Conservation (phyloP, 2,113 vertebrate species). For the Ceyx melanurus region DNA sequence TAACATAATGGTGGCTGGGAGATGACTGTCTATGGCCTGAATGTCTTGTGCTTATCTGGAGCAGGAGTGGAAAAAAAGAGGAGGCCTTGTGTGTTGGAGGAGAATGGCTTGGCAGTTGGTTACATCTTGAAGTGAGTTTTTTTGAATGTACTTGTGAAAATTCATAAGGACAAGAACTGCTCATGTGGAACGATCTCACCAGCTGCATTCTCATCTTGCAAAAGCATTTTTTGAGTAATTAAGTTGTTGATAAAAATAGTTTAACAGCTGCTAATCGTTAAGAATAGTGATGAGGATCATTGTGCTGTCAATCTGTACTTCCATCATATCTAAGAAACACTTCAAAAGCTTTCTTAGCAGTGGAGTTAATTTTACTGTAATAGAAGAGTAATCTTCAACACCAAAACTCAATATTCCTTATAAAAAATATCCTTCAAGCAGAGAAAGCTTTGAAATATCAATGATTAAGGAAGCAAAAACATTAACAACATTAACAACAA, state of each 20-base stretch:
- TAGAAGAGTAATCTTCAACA: not conserved
- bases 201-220: slow-evolving; percentile 18
- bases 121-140: slow-evolving; percentile 11
- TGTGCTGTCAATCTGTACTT: slow-evolving; percentile 39
- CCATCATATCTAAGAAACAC: not conserved
- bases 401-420: not conserved
- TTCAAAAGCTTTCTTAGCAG: slow-evolving; percentile 35
- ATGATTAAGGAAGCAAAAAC: not conserved
- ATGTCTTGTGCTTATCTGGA: not conserved
- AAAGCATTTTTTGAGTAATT: slow-evolving; percentile 14
- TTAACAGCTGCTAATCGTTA: slow-evolving; percentile 53
- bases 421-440: not conserved
- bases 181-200: slow-evolving; percentile 14
- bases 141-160: not conserved
- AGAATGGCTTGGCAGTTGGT: not conserved
- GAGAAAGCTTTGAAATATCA: not conserved
- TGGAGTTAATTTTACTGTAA: not conserved
- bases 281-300: slow-evolving; percentile 31
- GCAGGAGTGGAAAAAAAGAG: not conserved
- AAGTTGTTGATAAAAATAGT: slow-evolving; percentile 61
- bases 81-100: not conserved
- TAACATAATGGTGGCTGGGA: not conserved
- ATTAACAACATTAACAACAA: not conserved
- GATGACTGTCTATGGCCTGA: not conserved
- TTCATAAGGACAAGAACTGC: not conserved